These are phyloP conservation scores for Trichonephila clavipes DNA, from an alignment of 1,140 invertebrate species.

Conservation along the genomic window DNA sequence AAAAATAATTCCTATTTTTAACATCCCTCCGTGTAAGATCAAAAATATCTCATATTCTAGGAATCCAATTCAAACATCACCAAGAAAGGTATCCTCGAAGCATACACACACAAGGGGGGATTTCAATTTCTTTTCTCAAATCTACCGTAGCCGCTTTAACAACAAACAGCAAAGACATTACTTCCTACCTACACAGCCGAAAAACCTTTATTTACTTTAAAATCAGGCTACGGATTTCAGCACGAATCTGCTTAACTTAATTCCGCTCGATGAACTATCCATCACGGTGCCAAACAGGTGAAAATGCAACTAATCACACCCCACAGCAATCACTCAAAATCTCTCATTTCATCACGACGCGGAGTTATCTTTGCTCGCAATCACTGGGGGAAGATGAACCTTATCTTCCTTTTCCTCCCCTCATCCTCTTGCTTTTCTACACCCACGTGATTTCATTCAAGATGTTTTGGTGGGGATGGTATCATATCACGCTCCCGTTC, in stretches of 20 bases:
- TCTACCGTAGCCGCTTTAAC: too few species aligned
- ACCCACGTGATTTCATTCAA: constrained; percentile 38
- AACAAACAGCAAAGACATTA: not conserved
- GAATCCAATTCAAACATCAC: too few species aligned
- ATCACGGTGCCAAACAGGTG: constrained; percentile 51
- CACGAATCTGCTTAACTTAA: not conserved
- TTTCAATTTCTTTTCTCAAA: too few species aligned
- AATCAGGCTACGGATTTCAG: not conserved
- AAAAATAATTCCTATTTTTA: too few species aligned
- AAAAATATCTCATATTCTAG: too few species aligned
- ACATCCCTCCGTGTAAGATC: too few species aligned
- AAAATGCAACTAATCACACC: constrained; percentile 51
- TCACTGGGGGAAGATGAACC: not conserved
- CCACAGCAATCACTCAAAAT: not conserved
- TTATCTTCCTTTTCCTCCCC: too few species aligned
- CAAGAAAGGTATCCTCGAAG: too few species aligned
- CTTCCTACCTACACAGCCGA: not conserved
- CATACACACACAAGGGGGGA: too few species aligned
- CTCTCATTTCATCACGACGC: constrained; percentile 40
- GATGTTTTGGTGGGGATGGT: constrained; percentile 2
- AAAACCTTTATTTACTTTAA: constrained; percentile 16
- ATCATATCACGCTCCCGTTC: not conserved
- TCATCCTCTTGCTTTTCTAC: constrained; percentile 16
- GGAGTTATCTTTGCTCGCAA: constrained; percentile 6
- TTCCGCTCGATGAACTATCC: not conserved